Evolutionary conservation across 2,888 invertebrate genomes (phyloP), one percentile per base, ranked within the genome.

Genomic region (Erannis defoliaria): DNA sequence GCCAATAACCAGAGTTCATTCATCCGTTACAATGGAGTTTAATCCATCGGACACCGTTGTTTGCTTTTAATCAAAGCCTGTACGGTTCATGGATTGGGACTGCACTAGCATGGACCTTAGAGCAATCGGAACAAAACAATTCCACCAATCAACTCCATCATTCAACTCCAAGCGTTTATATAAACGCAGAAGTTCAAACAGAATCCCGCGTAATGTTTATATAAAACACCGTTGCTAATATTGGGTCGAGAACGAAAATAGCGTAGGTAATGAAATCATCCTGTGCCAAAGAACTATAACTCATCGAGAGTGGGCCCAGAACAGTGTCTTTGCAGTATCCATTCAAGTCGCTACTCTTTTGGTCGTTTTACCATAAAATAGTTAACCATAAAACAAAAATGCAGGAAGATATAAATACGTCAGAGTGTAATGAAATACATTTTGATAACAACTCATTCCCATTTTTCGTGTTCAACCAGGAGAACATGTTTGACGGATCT

Each of bases 401-500:
- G 40, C 19, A 12, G 19, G 40, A 51, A 51, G 29, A 51, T 12
- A 38, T 16, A 10, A 75, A 31, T 12, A 38, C 70, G 68, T 48
- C 66, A 8, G 64, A 72, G 64, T 66, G 68, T 29, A 75, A 80
- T 46, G 72, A 75, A 26, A 78, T 73, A 48, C 75, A 75, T 42
- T 72, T 76, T 53, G 71, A 74, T n/a, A 88, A 88, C 48, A 81
- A 82, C 55, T 83, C 90, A 0, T 84, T 81, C 43, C 77, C 85
- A 3, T 84, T 88, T 37, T 88, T 85, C 51, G 89, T 81, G 0
- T 84, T 88, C 54, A 84, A 88, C 21, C 80, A 84, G 4, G 82
- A 79, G 19, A 80, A 72, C 40, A 73, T 75, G 0, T 81, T 94
- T 71, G 89, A 94, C 37, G 89, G 95, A 50, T 93, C 94, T 0